A percentile compares a stretch with the other conserved stretches of the same genome.
Conservation (phyloP, 2,888 invertebrate species). For the Agonum fuliginosum region DNA sequence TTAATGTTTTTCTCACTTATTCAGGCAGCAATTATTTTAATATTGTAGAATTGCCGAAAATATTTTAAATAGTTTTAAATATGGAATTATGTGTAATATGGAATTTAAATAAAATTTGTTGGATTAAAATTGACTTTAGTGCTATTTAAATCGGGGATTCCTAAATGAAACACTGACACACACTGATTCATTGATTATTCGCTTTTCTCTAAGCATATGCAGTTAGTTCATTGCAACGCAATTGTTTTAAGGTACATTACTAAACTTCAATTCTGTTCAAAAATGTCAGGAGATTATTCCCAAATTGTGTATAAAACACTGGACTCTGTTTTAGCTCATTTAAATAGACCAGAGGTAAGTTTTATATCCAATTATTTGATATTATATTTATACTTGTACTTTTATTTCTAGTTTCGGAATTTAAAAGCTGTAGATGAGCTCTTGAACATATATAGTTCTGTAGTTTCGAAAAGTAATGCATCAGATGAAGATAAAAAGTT, state of each 20-base stretch:
- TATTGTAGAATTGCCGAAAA: too few relatives aligned
- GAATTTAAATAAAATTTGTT: too few relatives aligned
- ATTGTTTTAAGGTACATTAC: background rate
- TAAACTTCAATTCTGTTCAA: background rate
- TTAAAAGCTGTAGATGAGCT: constrained; percentile 66
- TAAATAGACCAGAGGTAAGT: constrained; percentile 64
- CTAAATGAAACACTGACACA: too few relatives aligned
- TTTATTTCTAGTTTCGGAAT: constrained; percentile 27
- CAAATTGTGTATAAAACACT: constrained; percentile 64
- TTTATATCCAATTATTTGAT: constrained; percentile 7
- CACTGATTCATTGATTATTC: too few relatives aligned
- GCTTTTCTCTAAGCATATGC: background rate
- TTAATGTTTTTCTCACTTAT: too few relatives aligned
- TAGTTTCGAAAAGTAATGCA: constrained; percentile 59
- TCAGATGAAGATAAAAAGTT: constrained; percentile 64
- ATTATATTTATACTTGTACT: background rate
- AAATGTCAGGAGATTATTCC: constrained; percentile 39
- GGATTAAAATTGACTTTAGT: too few relatives aligned
- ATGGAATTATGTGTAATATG: too few relatives aligned
- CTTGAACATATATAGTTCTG: constrained; percentile 66
- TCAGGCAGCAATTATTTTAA: too few relatives aligned
- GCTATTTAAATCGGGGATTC: too few relatives aligned
- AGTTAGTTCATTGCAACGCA: background rate
- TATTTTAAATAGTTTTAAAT: too few relatives aligned
- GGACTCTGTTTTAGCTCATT: constrained; percentile 63